Conservation (phyloP, 1,140 invertebrate species). For the Papilio xuthus region DNA sequence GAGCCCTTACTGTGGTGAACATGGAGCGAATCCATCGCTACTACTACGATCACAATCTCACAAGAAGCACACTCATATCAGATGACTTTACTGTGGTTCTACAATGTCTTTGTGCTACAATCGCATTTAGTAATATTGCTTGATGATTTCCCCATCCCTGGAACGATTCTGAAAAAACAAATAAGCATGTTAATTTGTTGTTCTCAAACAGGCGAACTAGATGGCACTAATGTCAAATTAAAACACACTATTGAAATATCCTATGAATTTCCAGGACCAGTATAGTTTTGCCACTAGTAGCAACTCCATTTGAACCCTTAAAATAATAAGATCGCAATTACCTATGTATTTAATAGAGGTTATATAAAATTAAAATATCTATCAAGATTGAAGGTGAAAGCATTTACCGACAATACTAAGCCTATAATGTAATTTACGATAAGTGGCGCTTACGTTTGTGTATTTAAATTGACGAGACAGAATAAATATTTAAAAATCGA, state of each 20-base stretch:
- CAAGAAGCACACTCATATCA: slow-evolving; percentile 30
- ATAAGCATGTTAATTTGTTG: neutral
- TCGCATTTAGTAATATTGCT: neutral
- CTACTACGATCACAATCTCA: slow-evolving; percentile 17
- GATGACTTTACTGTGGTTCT: neutral
- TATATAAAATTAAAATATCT: slow-evolving; percentile 1
- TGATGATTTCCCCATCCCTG: slow-evolving; percentile 27
- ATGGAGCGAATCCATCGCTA: slow-evolving; percentile 71
- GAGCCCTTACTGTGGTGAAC: slow-evolving; percentile 73
- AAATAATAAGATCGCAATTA: neutral
- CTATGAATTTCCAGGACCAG: too few relatives aligned
- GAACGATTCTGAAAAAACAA: slow-evolving; percentile 1
- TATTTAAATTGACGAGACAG: neutral
- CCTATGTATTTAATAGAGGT: neutral
- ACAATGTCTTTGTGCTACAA: slow-evolving; percentile 14
- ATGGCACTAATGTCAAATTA: neutral
- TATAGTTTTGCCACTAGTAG: neutral
- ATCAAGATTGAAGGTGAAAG: slow-evolving; percentile 13
- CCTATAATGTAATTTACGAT: slow-evolving; percentile 23
- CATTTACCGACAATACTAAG: slow-evolving; percentile 5
- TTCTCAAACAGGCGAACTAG: neutral
- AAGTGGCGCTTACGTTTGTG: neutral
- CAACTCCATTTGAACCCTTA: neutral
- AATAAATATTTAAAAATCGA: neutral
- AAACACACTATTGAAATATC: neutral